Percentiles rank a stretch among this genome's conserved stretches.
Evolutionary conservation across 2,888 invertebrate genomes (phyloP).

Genomic region (Gibbula magus): DNA sequence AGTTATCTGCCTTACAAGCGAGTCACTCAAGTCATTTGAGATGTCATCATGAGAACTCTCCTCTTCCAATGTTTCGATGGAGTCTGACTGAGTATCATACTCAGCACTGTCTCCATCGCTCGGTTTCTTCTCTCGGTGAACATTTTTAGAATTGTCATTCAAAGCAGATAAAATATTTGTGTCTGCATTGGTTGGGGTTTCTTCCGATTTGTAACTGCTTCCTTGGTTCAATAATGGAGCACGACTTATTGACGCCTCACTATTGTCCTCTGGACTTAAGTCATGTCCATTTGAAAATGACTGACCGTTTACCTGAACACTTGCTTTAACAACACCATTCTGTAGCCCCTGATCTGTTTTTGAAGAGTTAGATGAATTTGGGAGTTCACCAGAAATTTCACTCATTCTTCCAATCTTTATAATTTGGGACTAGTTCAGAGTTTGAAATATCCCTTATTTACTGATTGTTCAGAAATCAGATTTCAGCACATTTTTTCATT

Average conservation of each 20-base stretch:
- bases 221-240: neutral
- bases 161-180: neutral
- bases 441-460: too few relatives aligned
- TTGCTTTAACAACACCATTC: slow-evolving; percentile 13
- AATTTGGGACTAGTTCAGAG: too few relatives aligned
- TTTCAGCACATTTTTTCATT: too few relatives aligned
- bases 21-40: slow-evolving; percentile 17
- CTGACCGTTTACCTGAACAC: neutral
- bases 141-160: slow-evolving; percentile 5
- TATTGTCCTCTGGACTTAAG: neutral
- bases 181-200: slow-evolving; percentile 21
- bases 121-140: neutral
- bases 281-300: neutral
- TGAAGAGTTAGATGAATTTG: neutral
- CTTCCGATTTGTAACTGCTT: slow-evolving; percentile 4
- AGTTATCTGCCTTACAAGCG: slow-evolving; percentile 15
- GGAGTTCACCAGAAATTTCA: neutral
- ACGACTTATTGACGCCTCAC: neutral
- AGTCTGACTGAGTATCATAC: slow-evolving; percentile 37
- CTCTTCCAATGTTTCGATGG: slow-evolving; percentile 36
- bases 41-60: slow-evolving; percentile 29
- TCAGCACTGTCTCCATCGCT: slow-evolving; percentile 16
- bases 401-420: neutral
- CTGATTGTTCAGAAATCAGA: too few relatives aligned
- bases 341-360: neutral